A percentile compares a stretch with the other conserved stretches of the same genome.
These are phyloP conservation scores for Platyrinchus mystaceus DNA, from an alignment of 2,797 vertebrate species.

Conservation along the genomic window DNA sequence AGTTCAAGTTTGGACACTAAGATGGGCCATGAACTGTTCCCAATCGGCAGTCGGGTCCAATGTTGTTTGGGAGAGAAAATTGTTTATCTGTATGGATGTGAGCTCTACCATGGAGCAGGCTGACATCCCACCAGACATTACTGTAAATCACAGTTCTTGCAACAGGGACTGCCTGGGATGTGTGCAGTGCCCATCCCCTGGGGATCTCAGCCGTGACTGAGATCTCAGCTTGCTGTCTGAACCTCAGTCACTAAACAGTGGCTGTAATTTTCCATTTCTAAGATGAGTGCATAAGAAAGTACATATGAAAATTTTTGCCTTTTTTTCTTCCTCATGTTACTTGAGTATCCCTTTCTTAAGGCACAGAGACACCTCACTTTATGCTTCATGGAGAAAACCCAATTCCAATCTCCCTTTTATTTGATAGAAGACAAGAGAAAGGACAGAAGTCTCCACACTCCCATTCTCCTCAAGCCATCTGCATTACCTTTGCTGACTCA, in stretches of 20 bases:
- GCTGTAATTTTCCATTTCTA: not conserved
- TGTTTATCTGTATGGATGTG: accelerated
- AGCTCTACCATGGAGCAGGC: not conserved
- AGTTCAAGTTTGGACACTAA: not conserved
- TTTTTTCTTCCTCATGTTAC: accelerated
- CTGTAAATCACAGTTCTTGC: not conserved
- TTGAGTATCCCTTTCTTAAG: not conserved
- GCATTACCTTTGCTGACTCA: not conserved
- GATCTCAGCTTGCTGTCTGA: not conserved
- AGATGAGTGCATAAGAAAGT: not conserved
- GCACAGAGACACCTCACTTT: not conserved
- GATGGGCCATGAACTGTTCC: not conserved
- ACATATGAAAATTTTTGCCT: not conserved
- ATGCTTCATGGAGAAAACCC: not conserved
- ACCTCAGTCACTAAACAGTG: not conserved
- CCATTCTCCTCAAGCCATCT: not conserved
- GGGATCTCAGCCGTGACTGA: not conserved
- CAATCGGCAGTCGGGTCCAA: not conserved
- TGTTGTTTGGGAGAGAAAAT: not conserved
- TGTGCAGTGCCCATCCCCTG: not conserved
- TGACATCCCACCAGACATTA: not conserved
- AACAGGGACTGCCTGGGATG: not conserved
- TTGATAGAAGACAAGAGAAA: not conserved
- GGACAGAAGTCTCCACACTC: not conserved
- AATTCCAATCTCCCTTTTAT: not conserved